Base-by-base conservation (phyloP, 35 echinoderm and acorn worm genomes). In the Nesometra sesokonis region DNA sequence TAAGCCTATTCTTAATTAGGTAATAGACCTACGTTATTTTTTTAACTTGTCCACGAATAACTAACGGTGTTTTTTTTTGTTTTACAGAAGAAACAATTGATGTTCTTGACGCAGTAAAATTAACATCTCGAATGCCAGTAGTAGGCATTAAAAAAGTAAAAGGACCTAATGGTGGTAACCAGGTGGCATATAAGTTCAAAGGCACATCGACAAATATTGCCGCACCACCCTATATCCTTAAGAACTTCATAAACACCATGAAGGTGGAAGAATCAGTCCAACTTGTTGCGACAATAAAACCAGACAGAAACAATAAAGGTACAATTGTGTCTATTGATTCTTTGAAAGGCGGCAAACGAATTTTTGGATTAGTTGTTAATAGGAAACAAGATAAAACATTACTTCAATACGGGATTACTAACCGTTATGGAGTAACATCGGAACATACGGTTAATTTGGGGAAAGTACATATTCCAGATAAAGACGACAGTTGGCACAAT, bases 251-350 rank as follows among this genome's bases (percentile, higher is more conserved):
- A 0, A 39, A 38, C 11, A 36, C 77, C 0, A 86, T 85, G 36
- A 77, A 79, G 13, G n/a, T 3, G 33, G 89, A 91, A 19, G 31
- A 78, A 31, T 84, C 83, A 0, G 85, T 91, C 37, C 40, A 86
- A 29, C 23, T 91, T 0, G 47, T 79, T 3, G 39, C 78, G 4
- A 79, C 30, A 30, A 29, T 86, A 30, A 57, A 43, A 33, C 89
- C 85, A 80, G 89, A 91, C 77, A 37, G 35, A 13, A 85, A 57
- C 46, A 91, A 91, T 32, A 78, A 79, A 35, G 89, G 89, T 19
- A 91, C 67, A 27, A 36, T 91, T 21, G 84, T 91, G 0, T 91
- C 89, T 5, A 86, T 91, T 30, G 89, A 91, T 36, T 67, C 77
- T 29, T 46, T 37, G 32, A 47, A 35, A 32, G 77, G 39, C 3